Percentiles rank a stretch among this genome's conserved stretches.
phyloP scores from a whole-genome alignment of 2,113 vertebrate genomes.

The Alethe castanea region DNA sequence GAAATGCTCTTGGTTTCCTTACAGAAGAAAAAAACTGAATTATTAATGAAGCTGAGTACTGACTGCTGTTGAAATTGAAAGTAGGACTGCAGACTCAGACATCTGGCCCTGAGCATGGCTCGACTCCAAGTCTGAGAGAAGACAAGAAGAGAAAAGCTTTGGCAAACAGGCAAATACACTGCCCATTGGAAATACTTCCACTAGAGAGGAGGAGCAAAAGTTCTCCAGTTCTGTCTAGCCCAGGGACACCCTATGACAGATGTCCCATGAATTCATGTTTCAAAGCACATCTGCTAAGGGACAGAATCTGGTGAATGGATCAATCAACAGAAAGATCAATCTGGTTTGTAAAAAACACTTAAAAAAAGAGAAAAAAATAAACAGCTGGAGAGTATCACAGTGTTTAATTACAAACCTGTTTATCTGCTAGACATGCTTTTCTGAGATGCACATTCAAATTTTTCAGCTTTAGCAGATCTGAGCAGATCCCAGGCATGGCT shows the following conservation, averaged over 20 bases:
- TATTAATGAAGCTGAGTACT: not conserved
- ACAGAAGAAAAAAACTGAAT: not conserved
- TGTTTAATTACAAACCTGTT: not conserved
- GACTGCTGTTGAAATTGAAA: not conserved
- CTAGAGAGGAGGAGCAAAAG: not conserved
- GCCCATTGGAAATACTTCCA: not conserved
- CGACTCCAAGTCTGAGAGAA: not conserved
- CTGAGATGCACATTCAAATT: not conserved
- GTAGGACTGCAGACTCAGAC: not conserved
- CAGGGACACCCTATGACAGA: not conserved
- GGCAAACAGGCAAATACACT: not conserved
- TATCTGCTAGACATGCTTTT: not conserved
- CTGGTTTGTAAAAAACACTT: not conserved
- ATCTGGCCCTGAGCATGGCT: not conserved
- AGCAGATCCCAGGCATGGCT: not conserved
- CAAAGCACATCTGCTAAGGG: not conserved
- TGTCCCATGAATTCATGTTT: not conserved
- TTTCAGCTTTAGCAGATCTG: not conserved
- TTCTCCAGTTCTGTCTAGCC: not conserved
- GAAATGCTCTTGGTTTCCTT: not conserved
- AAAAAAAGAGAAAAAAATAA: not conserved
- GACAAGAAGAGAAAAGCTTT: not conserved
- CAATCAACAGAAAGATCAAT: not conserved
- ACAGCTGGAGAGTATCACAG: not conserved
- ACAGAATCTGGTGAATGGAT: not conserved